Evolutionary conservation across 2,113 vertebrate species (phyloP).

Genomic region (Syngnathus scovelli): DNA sequence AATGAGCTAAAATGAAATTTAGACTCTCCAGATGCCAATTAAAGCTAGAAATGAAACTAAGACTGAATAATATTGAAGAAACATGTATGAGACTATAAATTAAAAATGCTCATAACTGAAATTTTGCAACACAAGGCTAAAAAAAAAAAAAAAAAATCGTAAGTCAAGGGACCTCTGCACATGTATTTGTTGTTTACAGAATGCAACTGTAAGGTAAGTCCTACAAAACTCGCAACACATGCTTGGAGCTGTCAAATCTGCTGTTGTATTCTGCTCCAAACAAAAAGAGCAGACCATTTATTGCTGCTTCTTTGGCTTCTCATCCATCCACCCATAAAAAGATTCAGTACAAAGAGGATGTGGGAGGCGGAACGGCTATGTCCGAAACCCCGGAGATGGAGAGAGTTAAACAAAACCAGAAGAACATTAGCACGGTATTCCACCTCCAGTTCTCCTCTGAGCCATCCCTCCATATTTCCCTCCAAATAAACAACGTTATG

Average conservation of each 20-base stretch:
- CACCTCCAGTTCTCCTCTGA: constrained; percentile 32
- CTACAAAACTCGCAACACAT: background rate
- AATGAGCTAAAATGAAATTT: background rate
- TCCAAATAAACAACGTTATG: constrained; percentile 14
- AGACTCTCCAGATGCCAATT: background rate
- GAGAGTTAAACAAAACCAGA: constrained; percentile 89
- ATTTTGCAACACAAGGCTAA: background rate
- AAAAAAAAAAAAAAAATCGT: background rate
- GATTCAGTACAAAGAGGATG: constrained; percentile 94
- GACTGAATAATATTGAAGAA: no score
- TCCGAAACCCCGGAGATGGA: constrained; percentile 94
- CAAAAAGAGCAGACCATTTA: constrained; percentile 8
- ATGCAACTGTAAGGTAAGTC: background rate
- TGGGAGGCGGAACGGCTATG: constrained; percentile 87
- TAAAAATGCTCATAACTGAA: background rate
- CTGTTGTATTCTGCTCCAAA: background rate
- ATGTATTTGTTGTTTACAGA: background rate
- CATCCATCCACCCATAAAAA: constrained; percentile 53
- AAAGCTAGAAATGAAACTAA: no score
- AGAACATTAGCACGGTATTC: constrained; percentile 91
- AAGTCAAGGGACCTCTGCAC: background rate
- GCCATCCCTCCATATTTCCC: constrained; percentile 15
- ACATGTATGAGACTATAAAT: background rate
- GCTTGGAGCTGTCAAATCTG: background rate
- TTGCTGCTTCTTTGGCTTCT: constrained; percentile 30